These are phyloP conservation scores for Callopanchax toddi DNA, from an alignment of 2,113 vertebrate species.

Conservation along the genomic window DNA sequence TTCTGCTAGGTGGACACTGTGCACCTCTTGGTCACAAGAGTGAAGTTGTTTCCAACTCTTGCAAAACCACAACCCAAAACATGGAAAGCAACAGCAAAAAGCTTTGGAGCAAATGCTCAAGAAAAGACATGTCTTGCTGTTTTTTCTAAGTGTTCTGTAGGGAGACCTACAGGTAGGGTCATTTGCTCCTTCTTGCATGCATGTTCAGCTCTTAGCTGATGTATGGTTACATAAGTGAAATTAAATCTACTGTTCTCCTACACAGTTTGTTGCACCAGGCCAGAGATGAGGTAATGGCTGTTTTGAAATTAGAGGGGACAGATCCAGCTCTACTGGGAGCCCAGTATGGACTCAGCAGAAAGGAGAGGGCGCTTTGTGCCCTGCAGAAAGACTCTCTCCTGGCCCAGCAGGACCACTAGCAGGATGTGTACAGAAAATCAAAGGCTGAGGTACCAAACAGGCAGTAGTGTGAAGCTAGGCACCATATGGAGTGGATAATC, in stretches of 20 bases:
- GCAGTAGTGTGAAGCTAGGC: constrained; percentile 30
- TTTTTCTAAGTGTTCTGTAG: constrained; percentile 65
- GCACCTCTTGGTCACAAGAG: neutral
- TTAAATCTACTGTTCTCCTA: constrained; percentile 6
- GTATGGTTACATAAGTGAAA: neutral
- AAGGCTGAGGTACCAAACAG: constrained; percentile 83
- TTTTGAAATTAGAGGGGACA: constrained; percentile 89
- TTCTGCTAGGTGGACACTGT: no score
- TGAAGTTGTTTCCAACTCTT: neutral
- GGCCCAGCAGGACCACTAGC: constrained; percentile 80
- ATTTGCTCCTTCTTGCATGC: neutral
- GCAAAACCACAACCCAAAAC: neutral
- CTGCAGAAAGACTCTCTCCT: constrained; percentile 86
- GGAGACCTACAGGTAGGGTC: constrained; percentile 63
- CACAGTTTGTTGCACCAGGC: constrained; percentile 75
- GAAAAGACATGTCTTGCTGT: constrained; percentile 55
- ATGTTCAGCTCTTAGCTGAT: constrained; percentile 3
- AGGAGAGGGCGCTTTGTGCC: constrained; percentile 84
- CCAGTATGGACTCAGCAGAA: constrained; percentile 86
- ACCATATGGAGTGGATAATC: constrained; percentile 52
- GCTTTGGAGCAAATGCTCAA: neutral
- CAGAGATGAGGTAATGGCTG: constrained; percentile 88
- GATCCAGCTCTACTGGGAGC: constrained; percentile 85
- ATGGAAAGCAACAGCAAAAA: constrained; percentile 21
- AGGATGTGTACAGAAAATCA: constrained; percentile 86